These are phyloP conservation scores for Intellagama lesueurii DNA, from an alignment of 2,797 vertebrate species.

Conservation along the genomic window DNA sequence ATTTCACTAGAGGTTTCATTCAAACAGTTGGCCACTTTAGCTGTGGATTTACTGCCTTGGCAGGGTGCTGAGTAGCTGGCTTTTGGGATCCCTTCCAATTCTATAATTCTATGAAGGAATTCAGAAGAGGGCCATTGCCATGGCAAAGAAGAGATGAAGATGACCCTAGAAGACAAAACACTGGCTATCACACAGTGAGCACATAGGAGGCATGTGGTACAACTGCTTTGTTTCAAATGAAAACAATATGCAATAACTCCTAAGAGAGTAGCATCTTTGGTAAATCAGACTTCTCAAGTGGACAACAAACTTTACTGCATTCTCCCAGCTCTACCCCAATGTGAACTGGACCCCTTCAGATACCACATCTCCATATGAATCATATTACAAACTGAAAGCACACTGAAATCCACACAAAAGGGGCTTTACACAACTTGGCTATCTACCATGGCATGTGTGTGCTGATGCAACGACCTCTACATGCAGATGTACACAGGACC, in stretches of 20 bases:
- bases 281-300: background rate
- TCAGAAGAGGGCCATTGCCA: background rate
- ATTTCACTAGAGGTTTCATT: too few relatives aligned
- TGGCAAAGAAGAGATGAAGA: background rate
- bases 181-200: background rate
- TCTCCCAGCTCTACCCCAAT: background rate
- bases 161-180: background rate
- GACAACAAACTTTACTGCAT: background rate
- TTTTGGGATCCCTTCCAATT: too few relatives aligned
- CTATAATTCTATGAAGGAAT: background rate
- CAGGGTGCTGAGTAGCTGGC: too few relatives aligned
- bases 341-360: too few relatives aligned
- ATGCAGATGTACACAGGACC: background rate
- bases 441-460: background rate
- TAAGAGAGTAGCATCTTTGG: background rate
- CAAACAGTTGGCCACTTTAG: too few relatives aligned
- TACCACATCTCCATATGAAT: background rate
- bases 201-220: background rate
- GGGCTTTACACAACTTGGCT: background rate
- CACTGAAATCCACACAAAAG: background rate
- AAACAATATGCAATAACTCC: background rate
- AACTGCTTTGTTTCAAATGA: background rate
- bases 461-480: background rate
- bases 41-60: too few relatives aligned
- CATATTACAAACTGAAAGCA: background rate